Conservation (phyloP, 2,113 vertebrate genomes). For the Chionodraco myersi region DNA sequence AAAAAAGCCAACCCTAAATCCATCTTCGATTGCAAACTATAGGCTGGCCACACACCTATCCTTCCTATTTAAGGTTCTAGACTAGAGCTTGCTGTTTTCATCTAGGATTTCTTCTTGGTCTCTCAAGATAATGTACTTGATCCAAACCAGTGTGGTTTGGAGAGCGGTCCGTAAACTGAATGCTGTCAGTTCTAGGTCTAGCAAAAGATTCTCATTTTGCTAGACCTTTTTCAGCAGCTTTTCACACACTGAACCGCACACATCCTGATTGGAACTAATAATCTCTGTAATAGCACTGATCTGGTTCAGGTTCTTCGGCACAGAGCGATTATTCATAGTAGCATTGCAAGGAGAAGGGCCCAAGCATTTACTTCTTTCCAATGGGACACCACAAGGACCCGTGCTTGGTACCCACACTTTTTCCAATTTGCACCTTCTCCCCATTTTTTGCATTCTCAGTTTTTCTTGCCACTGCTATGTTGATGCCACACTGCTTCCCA, state of each 20-base stretch:
- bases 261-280: background rate
- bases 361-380: background rate
- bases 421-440: background rate
- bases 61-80: background rate
- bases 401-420: background rate
- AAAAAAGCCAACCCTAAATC: background rate
- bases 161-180: background rate
- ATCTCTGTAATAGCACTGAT: background rate
- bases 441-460: background rate
- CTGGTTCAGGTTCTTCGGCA: background rate
- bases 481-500: background rate
- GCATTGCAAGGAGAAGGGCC: background rate
- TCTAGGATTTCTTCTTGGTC: background rate
- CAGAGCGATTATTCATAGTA: background rate
- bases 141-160: background rate
- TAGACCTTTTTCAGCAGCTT: background rate
- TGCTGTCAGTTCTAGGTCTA: background rate
- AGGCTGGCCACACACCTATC: background rate
- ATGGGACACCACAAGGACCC: background rate
- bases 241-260: background rate
- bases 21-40: background rate
- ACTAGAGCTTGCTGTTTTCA: background rate
- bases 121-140: background rate
- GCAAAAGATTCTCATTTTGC: background rate
- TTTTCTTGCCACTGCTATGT: background rate